Conservation (phyloP, 1,140 invertebrate genomes). For the Euura saliciscinereae region DNA sequence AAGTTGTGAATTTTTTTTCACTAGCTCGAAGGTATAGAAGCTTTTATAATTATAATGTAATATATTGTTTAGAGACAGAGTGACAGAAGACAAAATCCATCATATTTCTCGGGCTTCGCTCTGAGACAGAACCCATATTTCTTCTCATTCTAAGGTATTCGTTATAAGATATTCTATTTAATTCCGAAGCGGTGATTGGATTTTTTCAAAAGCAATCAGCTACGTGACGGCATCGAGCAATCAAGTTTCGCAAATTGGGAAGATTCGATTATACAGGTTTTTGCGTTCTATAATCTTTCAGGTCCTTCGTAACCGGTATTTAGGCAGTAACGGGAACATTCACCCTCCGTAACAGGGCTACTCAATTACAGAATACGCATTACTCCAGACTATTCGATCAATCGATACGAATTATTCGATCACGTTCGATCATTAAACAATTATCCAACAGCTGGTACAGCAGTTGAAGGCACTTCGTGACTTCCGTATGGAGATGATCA, state of each 20-base stretch:
- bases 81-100: no score
- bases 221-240: neutral
- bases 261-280: neutral
- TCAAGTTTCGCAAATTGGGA: neutral
- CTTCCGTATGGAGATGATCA: no score
- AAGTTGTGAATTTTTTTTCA: no score
- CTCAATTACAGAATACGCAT: neutral
- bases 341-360: neutral
- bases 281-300: neutral
- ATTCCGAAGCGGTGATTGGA: neutral
- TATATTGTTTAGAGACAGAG: no score
- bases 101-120: neutral
- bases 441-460: no score
- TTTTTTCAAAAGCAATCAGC: neutral
- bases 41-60: no score
- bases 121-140: neutral
- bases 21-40: no score
- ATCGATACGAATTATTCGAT: no score
- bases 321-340: neutral
- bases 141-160: neutral
- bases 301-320: neutral
- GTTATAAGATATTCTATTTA: neutral
- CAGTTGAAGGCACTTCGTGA: no score
- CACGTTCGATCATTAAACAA: no score
- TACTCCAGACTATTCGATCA: no score